Evolutionary conservation across 2,888 invertebrate species (phyloP).

Genomic region (Morinoia aosen): DNA sequence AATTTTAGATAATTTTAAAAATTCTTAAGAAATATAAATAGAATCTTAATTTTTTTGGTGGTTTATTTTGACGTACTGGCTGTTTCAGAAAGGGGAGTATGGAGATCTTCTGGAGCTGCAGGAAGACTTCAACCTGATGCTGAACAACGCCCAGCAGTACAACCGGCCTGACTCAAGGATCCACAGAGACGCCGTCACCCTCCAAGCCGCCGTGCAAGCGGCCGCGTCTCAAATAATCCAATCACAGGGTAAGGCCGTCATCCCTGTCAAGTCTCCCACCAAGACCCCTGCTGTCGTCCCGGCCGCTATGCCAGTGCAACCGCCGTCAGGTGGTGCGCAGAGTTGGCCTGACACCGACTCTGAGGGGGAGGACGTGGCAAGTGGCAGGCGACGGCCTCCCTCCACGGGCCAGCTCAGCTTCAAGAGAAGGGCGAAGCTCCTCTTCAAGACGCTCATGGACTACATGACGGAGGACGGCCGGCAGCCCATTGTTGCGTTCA

Average conservation of each 20-base stretch:
- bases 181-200: conserved; percentile 86
- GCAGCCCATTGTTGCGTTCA: conserved; percentile 90
- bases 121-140: conserved; percentile 94
- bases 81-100: conserved; percentile 79
- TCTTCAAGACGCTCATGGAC: conserved; percentile 84
- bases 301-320: not conserved
- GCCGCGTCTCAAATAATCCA: conserved; percentile 36
- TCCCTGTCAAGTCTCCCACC: not conserved
- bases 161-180: conserved; percentile 85
- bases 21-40: too few species aligned
- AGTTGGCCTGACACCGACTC: conserved; percentile 73
- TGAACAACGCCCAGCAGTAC: conserved; percentile 95
- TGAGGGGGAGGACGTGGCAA: conserved; percentile 72
- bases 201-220: conserved; percentile 83
- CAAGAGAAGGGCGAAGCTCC: conserved; percentile 74
- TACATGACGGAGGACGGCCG: conserved; percentile 77
- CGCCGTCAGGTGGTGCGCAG: not conserved
- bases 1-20: not conserved
- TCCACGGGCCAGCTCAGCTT: conserved; percentile 71
- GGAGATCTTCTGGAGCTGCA: conserved; percentile 90
- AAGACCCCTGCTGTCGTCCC: conserved; percentile 83
- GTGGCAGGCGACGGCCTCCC: conserved; percentile 59
- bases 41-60: too few species aligned
- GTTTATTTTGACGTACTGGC: not conserved
- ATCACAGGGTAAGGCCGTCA: not conserved